Base-by-base conservation (phyloP, 2,797 vertebrate genomes). In the Alca torda region DNA sequence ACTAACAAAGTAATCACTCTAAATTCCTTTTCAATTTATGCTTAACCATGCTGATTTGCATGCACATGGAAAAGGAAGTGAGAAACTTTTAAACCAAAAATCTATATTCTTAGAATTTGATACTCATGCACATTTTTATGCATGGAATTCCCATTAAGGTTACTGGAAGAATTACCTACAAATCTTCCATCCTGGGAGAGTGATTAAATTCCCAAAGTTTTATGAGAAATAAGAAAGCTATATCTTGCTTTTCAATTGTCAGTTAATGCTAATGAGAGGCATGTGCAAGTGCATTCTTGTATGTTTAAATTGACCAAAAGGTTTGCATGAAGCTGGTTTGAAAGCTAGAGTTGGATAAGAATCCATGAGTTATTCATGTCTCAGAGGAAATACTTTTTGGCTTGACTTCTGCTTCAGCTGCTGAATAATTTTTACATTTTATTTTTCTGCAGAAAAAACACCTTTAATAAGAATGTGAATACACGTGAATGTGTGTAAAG, bases 321-420 rank as follows among this genome's bases (percentile, higher is more conserved):
- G 31, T 90, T 93, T 86, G 83, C 35, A 25, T 83, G 89, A 77
- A 69, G 25, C 53, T 91, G 51, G 21, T 79, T 64, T 81, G 94
- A 93, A 96, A 96, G 92, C 60, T 78, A 37, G 28, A 85, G 35
- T 11, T 89, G 77, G 83, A 30, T 41, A 81, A 91, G 43, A 84
- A 54, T 75, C 93, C 84, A 72, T 78, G 83, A 95, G 89, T 93
- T 96, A 95, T 92, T 81, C 35, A 90, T 88, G 53, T 94, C 90
- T 97, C 74, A 72, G 53, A 79, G 54, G 75, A 93, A 72, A 88
- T 21, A 63, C 20, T 69, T 96, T 75, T 96, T 84, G 82, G 69
- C 74, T 70, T 50, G 53, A 89, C 54, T 96, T 95, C 41, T 91
- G 63, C 83, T 94, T 81, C 78, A 81, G 65, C 53, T 93, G 87